These are phyloP conservation scores for Gymnogyps californianus DNA, from an alignment of 2,113 vertebrate genomes.

Conservation along the genomic window DNA sequence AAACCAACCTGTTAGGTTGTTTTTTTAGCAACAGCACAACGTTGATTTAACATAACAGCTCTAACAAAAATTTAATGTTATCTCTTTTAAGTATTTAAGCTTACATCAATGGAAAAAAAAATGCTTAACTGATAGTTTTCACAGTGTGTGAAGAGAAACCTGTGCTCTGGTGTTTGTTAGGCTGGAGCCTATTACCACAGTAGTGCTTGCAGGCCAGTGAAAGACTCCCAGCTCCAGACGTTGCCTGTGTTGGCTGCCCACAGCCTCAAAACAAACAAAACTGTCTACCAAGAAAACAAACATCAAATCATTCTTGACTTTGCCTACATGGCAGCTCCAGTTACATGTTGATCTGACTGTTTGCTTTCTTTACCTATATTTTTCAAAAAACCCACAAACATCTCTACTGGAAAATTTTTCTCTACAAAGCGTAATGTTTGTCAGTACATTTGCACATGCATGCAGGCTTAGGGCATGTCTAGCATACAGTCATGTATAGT, in stretches of 20 bases:
- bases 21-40: background rate
- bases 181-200: background rate
- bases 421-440: background rate
- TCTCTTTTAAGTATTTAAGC: background rate
- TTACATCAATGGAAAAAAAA: background rate
- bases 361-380: background rate
- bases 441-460: background rate
- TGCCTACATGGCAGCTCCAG: background rate
- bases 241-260: background rate
- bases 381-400: background rate
- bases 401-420: background rate
- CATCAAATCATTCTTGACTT: background rate
- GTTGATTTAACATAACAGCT: background rate
- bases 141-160: background rate
- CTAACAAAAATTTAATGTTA: background rate
- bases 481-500: background rate
- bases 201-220: background rate
- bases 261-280: background rate
- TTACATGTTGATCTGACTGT: background rate
- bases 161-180: background rate
- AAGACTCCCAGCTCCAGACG: background rate
- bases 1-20: background rate
- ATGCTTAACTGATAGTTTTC: background rate
- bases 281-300: background rate
- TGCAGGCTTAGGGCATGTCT: background rate